Conservation (phyloP, 2,888 invertebrate species). For the Sinotaia quadrata region DNA sequence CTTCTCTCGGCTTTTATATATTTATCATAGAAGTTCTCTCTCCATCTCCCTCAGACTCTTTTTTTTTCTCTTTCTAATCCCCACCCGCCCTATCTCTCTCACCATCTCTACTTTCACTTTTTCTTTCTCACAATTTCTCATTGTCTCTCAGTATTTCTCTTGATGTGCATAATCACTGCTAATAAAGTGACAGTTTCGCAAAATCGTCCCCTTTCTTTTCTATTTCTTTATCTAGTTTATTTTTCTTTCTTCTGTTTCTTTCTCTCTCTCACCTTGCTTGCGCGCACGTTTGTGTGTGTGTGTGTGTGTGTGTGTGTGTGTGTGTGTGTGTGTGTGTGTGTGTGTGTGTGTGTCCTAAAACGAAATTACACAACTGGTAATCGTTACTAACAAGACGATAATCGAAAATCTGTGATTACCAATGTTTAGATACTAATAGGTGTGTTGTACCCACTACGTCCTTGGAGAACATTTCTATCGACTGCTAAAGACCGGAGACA, state of each 20-base stretch:
- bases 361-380: not conserved
- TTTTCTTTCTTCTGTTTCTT: too few relatives aligned
- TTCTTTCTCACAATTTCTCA: constrained; percentile 6
- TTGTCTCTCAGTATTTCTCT: constrained; percentile 2
- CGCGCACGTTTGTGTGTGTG: not conserved
- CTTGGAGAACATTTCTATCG: too few relatives aligned
- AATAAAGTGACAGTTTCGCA: too few relatives aligned
- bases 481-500: too few relatives aligned
- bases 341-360: not conserved
- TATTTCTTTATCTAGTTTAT: too few relatives aligned
- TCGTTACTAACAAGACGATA: too few relatives aligned
- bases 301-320: not conserved
- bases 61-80: not conserved
- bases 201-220: too few relatives aligned
- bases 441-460: too few relatives aligned
- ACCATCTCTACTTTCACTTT: not conserved
- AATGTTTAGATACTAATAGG: too few relatives aligned
- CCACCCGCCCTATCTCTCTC: not conserved
- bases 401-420: too few relatives aligned
- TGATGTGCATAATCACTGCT: too few relatives aligned
- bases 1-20: not conserved
- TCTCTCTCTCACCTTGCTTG: too few relatives aligned
- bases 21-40: not conserved
- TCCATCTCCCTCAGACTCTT: not conserved
- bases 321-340: not conserved